Conservation (phyloP, 2,797 vertebrate genomes). For the Eulemur coronatus region DNA sequence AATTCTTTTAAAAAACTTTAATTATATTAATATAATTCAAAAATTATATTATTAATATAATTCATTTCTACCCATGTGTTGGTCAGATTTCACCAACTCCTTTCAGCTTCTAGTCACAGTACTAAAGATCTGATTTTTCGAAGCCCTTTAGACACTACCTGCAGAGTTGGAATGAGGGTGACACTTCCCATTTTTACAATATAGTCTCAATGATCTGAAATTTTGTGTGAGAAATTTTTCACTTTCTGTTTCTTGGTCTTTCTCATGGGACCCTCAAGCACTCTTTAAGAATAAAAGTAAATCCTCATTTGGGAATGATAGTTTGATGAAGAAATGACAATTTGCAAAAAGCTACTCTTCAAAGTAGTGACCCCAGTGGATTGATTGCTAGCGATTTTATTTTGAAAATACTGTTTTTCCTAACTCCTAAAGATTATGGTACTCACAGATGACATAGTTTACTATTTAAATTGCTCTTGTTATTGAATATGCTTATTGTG, state of each 20-base stretch:
- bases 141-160: background rate
- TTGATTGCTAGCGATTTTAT: background rate
- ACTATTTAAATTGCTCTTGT: background rate
- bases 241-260: background rate
- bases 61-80: background rate
- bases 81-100: conserved; percentile 10
- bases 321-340: background rate
- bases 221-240: background rate
- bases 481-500: background rate
- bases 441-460: background rate
- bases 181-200: background rate
- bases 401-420: background rate
- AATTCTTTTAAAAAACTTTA: background rate
- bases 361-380: too few relatives aligned
- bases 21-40: background rate
- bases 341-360: background rate
- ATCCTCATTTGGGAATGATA: background rate
- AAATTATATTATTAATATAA: background rate
- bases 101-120: background rate
- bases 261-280: background rate
- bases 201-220: background rate
- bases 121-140: fast-evolving
- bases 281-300: background rate
- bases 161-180: background rate
- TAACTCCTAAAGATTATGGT: background rate